Percentiles rank a stretch among this genome's conserved stretches.
Conservation (phyloP, 1,140 invertebrate genomes). For the Drosophila bifasciata region DNA sequence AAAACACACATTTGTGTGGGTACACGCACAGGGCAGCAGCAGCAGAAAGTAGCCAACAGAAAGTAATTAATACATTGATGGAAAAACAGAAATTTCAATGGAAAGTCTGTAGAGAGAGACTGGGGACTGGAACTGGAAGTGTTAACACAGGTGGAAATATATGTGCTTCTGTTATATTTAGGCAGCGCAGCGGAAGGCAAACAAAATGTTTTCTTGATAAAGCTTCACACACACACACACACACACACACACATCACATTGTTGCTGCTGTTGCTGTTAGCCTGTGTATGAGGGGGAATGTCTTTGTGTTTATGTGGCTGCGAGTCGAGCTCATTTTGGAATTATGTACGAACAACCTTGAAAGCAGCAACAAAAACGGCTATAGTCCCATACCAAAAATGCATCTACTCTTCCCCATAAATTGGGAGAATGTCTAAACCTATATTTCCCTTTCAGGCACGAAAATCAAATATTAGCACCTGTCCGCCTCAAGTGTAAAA, state of each 20-base stretch:
- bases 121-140: constrained; percentile 31
- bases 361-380: constrained; percentile 52
- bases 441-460: constrained; percentile 47
- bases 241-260: constrained; percentile 1
- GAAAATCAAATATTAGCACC: constrained; percentile 47
- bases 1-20: background rate
- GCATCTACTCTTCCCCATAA: constrained; percentile 26
- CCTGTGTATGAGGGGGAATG: constrained; percentile 10
- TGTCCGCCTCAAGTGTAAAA: constrained; percentile 33
- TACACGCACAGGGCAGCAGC: constrained; percentile 1
- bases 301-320: constrained; percentile 22
- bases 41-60: constrained; percentile 18
- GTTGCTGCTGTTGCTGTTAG: background rate
- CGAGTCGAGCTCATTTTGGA: constrained; percentile 39
- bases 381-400: constrained; percentile 43
- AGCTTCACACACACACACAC: constrained; percentile 12
- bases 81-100: constrained; percentile 48
- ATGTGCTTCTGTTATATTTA: constrained; percentile 48
- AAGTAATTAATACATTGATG: constrained; percentile 62
- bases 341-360: constrained; percentile 62
- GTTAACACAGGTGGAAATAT: constrained; percentile 56
- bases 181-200: constrained; percentile 38
- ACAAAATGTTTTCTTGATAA: constrained; percentile 70
- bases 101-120: constrained; percentile 33
- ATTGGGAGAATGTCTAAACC: constrained; percentile 34